phyloP scores from a whole-genome alignment of 2,888 invertebrate genomes.

The Perizoma flavofasciatum region DNA sequence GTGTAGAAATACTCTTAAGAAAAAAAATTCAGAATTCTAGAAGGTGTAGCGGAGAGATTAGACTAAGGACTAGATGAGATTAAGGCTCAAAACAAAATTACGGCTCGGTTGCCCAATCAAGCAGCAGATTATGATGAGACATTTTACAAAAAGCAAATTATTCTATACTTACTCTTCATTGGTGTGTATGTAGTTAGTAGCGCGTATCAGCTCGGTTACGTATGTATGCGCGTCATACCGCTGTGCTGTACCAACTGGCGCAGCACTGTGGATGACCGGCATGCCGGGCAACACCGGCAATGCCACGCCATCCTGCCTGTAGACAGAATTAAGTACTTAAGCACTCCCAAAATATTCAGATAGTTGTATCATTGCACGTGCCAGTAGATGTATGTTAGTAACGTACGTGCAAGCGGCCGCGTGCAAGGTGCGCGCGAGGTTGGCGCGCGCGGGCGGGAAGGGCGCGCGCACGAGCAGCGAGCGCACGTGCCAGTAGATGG shows the following conservation, averaged over 20 bases:
- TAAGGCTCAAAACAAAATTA: no score
- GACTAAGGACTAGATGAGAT: no score
- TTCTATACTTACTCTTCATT: constrained; percentile 67
- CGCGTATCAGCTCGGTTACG: constrained; percentile 67
- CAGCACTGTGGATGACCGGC: constrained; percentile 32
- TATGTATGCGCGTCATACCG: constrained; percentile 68
- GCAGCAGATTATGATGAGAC: no score
- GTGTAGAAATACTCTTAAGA: no score
- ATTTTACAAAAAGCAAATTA: no score
- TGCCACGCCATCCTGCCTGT: constrained; percentile 45
- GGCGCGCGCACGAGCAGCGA: constrained; percentile 93
- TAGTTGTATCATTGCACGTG: no score
- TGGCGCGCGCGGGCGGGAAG: constrained; percentile 92
- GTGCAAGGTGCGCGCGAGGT: constrained; percentile 89
- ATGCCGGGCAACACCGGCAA: constrained; percentile 63
- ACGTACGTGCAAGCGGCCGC: constrained; percentile 60
- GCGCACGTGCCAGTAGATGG: constrained; percentile 93
- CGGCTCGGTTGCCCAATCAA: no score
- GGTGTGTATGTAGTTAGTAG: constrained; percentile 69
- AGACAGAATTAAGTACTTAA: no score
- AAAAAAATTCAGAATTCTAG: no score
- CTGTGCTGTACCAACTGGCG: constrained; percentile 22
- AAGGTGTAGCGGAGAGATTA: no score
- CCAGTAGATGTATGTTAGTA: constrained; percentile 75
- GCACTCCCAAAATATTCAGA: no score